These are phyloP conservation scores for Pantherophis vulpinus DNA, from an alignment of 2,797 vertebrate species.

Conservation along the genomic window DNA sequence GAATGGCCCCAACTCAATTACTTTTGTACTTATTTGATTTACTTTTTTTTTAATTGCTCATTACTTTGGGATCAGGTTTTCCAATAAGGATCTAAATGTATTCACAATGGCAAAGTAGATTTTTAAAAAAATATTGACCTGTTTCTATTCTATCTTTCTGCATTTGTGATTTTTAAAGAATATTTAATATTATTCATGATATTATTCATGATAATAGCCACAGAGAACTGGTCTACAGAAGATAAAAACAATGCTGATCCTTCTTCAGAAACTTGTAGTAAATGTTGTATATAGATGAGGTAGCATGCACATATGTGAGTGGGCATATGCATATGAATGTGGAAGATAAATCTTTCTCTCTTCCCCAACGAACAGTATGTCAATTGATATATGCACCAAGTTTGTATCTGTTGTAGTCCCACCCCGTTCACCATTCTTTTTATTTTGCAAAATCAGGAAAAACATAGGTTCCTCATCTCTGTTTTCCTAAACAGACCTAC, in stretches of 20 bases:
- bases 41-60: constrained; percentile 5
- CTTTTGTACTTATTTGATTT: constrained; percentile 9
- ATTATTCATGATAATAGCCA: neutral
- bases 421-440: too few species aligned
- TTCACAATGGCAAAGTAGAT: neutral
- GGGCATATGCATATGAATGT: neutral
- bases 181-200: neutral
- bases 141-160: neutral
- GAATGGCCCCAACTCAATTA: constrained; percentile 2
- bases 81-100: neutral
- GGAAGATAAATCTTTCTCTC: neutral
- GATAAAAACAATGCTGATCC: neutral
- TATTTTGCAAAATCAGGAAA: neutral
- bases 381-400: neutral
- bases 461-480: neutral
- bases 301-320: neutral
- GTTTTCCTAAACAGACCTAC: neutral
- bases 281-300: neutral
- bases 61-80: neutral
- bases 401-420: neutral
- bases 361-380: neutral
- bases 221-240: neutral
- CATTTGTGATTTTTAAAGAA: neutral
- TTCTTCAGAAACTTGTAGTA: neutral
- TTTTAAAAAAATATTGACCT: neutral